Conservation (phyloP, 2,113 vertebrate genomes). For the Ammospiza nelsoni region DNA sequence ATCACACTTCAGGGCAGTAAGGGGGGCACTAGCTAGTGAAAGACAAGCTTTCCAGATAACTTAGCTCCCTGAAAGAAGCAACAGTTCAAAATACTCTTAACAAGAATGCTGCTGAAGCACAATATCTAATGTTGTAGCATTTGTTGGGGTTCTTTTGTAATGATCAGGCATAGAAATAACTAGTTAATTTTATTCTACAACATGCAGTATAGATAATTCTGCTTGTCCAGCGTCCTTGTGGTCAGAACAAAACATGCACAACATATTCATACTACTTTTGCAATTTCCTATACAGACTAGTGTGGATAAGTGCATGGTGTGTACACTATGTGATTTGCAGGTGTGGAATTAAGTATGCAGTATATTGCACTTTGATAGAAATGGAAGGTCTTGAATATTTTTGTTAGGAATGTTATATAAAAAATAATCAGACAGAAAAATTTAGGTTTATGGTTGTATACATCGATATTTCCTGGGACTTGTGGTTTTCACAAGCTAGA, state of each 20-base stretch:
- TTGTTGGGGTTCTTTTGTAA: neutral
- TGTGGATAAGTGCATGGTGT: neutral
- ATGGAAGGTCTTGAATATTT: slow-evolving; percentile 32
- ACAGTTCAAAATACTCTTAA: neutral
- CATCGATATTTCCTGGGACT: slow-evolving; percentile 4
- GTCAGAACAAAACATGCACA: neutral
- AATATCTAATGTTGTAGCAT: neutral
- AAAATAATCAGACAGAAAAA: neutral
- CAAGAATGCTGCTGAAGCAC: neutral
- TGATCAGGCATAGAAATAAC: neutral
- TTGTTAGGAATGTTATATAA: slow-evolving; percentile 15
- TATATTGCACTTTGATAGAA: slow-evolving; percentile 65
- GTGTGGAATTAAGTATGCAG: slow-evolving; percentile 37
- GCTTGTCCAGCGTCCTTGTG: neutral
- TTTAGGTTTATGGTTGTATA: neutral
- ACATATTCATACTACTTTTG: neutral
- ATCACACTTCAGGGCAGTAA: neutral
- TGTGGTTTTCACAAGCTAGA: neutral
- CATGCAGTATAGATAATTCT: neutral
- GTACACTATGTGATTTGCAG: slow-evolving; percentile 26
- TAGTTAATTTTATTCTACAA: neutral
- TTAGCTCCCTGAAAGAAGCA: neutral
- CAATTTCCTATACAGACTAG: neutral
- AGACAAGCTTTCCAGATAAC: neutral
- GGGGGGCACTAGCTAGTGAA: neutral